These are phyloP conservation scores for Gobiocypris rarus DNA, from an alignment of 2,113 vertebrate species.

Conservation along the genomic window DNA sequence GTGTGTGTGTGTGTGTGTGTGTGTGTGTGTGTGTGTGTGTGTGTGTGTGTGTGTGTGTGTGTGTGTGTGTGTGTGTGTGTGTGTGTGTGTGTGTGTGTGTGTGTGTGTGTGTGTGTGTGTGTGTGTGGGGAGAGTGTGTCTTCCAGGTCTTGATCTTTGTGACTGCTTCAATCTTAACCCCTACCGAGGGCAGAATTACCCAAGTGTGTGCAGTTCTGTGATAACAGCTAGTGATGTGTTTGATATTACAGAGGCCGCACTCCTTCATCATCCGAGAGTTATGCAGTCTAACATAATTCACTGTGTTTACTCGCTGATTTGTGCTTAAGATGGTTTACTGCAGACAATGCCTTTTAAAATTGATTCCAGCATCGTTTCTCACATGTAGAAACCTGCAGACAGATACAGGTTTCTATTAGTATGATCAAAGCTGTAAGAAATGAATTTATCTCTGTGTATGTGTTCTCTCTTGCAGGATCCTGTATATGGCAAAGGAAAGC, in stretches of 20 bases:
- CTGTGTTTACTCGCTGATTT: constrained; percentile 6
- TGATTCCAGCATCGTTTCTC: neutral
- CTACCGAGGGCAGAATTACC: constrained; percentile 43
- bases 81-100: neutral
- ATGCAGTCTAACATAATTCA: neutral
- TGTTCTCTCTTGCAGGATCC: constrained; percentile 82
- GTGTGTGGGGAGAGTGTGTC: neutral
- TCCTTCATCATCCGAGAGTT: constrained; percentile 1
- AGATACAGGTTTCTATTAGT: neutral
- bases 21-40: constrained; percentile 4
- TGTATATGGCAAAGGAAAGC: constrained; percentile 94
- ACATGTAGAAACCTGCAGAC: neutral
- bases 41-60: neutral
- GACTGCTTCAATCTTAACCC: constrained; percentile 29
- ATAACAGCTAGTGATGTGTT: constrained; percentile 44
- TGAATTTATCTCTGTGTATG: neutral
- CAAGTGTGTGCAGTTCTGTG: constrained; percentile 37
- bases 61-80: neutral
- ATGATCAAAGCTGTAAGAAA: neutral
- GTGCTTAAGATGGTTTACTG: neutral
- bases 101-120: neutral
- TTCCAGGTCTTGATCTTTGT: constrained; percentile 24
- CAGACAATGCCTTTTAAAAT: neutral
- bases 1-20: no score
- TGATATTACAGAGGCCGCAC: neutral